These are phyloP conservation scores for Macquaria ambigua DNA, from an alignment of 2,113 vertebrate genomes.

Conservation along the genomic window DNA sequence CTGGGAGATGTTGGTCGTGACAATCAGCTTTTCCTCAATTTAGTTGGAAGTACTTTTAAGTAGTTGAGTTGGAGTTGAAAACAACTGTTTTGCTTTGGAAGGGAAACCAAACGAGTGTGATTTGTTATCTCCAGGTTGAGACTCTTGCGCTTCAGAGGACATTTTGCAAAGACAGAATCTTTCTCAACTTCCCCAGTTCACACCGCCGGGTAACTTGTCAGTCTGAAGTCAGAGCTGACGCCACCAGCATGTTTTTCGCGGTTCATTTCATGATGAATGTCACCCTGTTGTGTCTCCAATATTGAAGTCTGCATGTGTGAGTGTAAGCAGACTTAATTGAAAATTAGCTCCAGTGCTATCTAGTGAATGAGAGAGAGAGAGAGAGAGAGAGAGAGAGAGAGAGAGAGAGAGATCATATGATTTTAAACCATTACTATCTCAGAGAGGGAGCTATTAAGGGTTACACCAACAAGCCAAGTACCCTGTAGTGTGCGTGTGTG, in stretches of 20 bases:
- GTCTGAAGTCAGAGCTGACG: not conserved
- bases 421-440: conserved; percentile 5
- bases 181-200: not conserved
- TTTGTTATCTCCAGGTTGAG: not conserved
- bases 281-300: not conserved
- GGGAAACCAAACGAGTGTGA: not conserved
- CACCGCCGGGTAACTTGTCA: not conserved
- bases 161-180: not conserved
- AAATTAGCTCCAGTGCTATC: too few relatives aligned
- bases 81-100: not conserved
- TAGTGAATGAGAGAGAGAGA: not conserved
- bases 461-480: conserved; percentile 19
- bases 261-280: not conserved
- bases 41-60: not conserved
- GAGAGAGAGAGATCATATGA: not conserved
- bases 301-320: not conserved
- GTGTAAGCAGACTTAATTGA: not conserved
- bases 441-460: conserved; percentile 25
- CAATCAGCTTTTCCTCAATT: not conserved
- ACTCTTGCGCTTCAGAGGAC: not conserved
- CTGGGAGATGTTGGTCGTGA: not conserved
- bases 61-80: not conserved
- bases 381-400: not conserved
- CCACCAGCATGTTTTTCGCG: not conserved
- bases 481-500: not conserved